Conservation (phyloP, 2,888 invertebrate species). For the Creontiades dilutus region DNA sequence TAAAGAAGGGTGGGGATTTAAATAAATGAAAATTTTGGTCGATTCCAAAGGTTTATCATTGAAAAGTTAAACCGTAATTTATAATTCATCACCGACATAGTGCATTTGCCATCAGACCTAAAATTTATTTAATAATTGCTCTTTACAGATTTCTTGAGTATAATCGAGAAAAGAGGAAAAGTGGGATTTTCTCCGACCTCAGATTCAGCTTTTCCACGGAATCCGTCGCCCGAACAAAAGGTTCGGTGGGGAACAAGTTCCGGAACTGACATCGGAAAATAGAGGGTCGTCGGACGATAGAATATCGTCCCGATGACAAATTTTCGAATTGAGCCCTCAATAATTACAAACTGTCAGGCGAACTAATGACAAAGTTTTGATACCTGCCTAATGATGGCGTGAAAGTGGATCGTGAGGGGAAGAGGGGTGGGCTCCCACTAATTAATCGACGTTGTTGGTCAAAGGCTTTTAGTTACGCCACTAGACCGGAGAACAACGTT, state of each 20-base stretch:
- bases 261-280: background rate
- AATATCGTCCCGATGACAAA: background rate
- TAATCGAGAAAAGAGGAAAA: no score
- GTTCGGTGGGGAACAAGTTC: background rate
- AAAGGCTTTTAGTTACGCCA: constrained; percentile 28
- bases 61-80: no score
- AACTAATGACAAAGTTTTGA: constrained; percentile 36
- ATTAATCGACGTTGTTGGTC: constrained; percentile 34
- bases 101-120: no score
- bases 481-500: background rate
- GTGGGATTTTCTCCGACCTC: no score
- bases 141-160: no score
- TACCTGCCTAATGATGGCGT: background rate
- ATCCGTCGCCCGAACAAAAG: background rate
- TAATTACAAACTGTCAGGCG: constrained; percentile 14
- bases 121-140: no score
- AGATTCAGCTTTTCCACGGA: no score
- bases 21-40: no score
- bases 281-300: background rate
- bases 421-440: background rate
- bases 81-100: no score
- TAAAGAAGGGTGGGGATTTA: no score
- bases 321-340: constrained; percentile 11
- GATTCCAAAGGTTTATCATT: no score
- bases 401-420: no score